phyloP scores from a whole-genome alignment of 2,113 vertebrate species.

The Phylloscopus trochiloides region DNA sequence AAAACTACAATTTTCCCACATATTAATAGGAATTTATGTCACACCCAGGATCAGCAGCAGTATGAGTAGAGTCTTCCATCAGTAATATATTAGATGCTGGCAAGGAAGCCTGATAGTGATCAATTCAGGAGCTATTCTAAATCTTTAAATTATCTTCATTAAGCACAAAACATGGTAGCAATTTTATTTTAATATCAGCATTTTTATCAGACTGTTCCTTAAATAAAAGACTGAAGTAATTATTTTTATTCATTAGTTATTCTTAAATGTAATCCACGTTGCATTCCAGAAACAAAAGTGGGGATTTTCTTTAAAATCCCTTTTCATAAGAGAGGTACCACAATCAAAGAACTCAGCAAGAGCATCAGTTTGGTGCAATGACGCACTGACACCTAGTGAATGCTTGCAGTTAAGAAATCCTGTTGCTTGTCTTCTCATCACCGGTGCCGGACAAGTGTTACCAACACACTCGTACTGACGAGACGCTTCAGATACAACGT shows the following conservation, averaged over 20 bases:
- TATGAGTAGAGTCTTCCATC: not conserved
- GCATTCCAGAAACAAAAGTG: not conserved
- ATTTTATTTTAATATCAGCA: not conserved
- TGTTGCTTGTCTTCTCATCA: not conserved
- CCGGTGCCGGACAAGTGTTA: not conserved
- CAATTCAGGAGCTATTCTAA: not conserved
- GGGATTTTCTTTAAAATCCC: not conserved
- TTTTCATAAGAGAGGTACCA: not conserved
- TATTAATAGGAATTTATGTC: not conserved
- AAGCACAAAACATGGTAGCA: not conserved
- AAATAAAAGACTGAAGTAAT: not conserved
- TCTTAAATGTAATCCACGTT: not conserved
- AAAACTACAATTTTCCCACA: not conserved
- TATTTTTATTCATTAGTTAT: not conserved
- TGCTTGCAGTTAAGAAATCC: not conserved
- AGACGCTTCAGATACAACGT: not conserved
- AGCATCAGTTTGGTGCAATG: not conserved
- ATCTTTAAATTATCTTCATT: not conserved
- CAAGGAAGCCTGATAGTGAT: not conserved
- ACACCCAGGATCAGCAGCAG: not conserved
- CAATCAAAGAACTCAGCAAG: not conserved
- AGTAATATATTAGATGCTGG: not conserved
- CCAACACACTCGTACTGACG: not conserved
- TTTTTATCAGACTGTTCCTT: not conserved
- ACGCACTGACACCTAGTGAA: constrained; percentile 70